Evolutionary conservation across 2,113 vertebrate species (phyloP).

Genomic region (Hippopotamus amphibius): DNA sequence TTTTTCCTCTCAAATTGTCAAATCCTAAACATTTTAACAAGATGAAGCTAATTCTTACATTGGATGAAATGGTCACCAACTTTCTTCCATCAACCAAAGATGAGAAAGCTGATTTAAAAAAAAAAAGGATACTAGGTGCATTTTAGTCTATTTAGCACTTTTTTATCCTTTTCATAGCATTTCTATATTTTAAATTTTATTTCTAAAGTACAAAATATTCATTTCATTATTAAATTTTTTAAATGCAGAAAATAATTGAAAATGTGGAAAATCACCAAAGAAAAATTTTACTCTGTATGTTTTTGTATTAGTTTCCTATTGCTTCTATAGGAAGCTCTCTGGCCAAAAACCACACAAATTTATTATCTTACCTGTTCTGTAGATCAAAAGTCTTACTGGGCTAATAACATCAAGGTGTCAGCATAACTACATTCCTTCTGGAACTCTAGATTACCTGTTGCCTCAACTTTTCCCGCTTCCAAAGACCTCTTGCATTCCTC

Average conservation of each 20-base stretch:
- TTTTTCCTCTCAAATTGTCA: neutral
- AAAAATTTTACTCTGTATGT: neutral
- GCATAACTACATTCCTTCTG: neutral
- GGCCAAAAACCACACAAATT: neutral
- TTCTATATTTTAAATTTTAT: conserved; percentile 9
- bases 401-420: neutral
- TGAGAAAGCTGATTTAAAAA: neutral
- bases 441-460: neutral
- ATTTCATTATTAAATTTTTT: conserved; percentile 26
- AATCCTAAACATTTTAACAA: neutral
- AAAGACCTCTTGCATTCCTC: neutral
- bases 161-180: conserved; percentile 53
- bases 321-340: neutral
- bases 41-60: neutral
- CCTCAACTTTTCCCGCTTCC: neutral
- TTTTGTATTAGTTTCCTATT: neutral
- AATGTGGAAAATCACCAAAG: neutral
- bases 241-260: neutral
- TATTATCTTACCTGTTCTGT: neutral
- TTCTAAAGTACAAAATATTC: neutral
- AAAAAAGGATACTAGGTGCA: neutral
- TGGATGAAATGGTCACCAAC: neutral
- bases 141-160: neutral
- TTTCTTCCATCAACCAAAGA: neutral
- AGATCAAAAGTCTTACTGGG: neutral